These are phyloP conservation scores for Andrena marginata DNA, from an alignment of 2,888 invertebrate species.

Conservation along the genomic window DNA sequence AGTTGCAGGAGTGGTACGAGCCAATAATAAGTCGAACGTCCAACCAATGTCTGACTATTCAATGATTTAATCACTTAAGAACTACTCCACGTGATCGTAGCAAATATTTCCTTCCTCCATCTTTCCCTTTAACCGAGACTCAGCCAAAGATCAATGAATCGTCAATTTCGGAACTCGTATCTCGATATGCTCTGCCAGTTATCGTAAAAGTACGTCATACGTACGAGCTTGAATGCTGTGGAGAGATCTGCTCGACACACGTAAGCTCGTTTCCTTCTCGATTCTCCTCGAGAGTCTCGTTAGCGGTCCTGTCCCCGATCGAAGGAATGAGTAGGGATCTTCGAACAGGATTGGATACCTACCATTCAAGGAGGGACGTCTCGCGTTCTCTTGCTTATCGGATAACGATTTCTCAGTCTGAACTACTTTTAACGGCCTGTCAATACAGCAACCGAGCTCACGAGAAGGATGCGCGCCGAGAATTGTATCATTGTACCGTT, in stretches of 20 bases:
- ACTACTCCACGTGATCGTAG: too few species aligned
- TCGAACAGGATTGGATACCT: conserved; percentile 38
- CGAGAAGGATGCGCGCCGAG: neutral
- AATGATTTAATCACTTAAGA: too few species aligned
- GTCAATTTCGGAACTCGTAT: neutral
- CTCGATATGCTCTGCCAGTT: neutral
- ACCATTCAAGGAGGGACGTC: conserved; percentile 17
- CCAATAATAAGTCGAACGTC: neutral
- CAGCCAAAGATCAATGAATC: neutral
- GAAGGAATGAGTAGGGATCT: conserved; percentile 33
- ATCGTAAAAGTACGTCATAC: neutral
- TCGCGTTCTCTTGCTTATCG: conserved; percentile 47
- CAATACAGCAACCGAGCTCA: neutral
- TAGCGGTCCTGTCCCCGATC: conserved; percentile 59
- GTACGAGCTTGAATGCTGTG: neutral
- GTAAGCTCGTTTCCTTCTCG: conserved; percentile 49
- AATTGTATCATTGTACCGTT: neutral
- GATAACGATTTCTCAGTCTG: conserved; percentile 46
- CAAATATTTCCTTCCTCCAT: too few species aligned
- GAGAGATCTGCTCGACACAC: conserved; percentile 21
- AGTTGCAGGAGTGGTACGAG: neutral
- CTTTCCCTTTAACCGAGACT: neutral
- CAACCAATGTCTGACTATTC: neutral
- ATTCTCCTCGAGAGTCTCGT: conserved; percentile 69
- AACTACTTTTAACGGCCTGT: neutral